These are phyloP conservation scores for Solea senegalensis DNA, from an alignment of 2,113 vertebrate genomes.

Conservation along the genomic window DNA sequence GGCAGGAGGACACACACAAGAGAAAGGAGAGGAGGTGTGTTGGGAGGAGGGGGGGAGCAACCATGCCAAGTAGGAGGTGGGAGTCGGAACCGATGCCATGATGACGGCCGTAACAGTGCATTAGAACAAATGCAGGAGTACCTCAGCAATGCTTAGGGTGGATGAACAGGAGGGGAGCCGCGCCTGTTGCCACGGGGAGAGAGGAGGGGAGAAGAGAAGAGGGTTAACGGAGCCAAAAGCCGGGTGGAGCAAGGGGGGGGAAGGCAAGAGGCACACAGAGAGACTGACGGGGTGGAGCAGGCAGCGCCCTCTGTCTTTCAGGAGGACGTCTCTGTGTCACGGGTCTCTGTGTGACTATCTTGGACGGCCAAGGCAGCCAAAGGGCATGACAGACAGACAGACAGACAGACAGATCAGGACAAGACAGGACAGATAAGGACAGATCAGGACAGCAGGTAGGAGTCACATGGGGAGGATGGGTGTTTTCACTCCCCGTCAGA, in stretches of 20 bases:
- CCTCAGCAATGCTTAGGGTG: constrained; percentile 99
- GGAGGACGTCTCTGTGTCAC: constrained; percentile 58
- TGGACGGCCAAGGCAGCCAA: constrained; percentile 68
- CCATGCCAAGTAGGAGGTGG: constrained; percentile 82
- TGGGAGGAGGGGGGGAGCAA: constrained; percentile 62
- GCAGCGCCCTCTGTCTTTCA: constrained; percentile 69
- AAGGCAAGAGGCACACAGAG: constrained; percentile 72
- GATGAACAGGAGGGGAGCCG: constrained; percentile 99
- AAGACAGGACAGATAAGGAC: constrained; percentile 30
- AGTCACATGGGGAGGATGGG: constrained; percentile 1
- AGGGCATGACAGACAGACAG: constrained; percentile 41
- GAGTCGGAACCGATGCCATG: constrained; percentile 39
- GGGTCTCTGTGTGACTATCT: constrained; percentile 72
- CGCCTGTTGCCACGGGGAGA: constrained; percentile 91
- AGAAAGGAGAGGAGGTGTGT: constrained; percentile 7
- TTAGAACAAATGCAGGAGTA: constrained; percentile 95
- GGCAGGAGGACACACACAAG: constrained; percentile 66
- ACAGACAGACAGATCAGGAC: constrained; percentile 10
- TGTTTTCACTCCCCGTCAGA: constrained; percentile 17
- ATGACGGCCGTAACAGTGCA: constrained; percentile 60
- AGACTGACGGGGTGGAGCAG: constrained; percentile 64
- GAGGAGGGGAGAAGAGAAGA: constrained; percentile 77
- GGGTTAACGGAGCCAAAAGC: constrained; percentile 79
- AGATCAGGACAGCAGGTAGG: constrained; percentile 65
- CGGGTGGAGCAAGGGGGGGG: constrained; percentile 37